These are phyloP conservation scores for Acinonyx jubatus DNA, from an alignment of 2,113 vertebrate genomes.

Conservation along the genomic window DNA sequence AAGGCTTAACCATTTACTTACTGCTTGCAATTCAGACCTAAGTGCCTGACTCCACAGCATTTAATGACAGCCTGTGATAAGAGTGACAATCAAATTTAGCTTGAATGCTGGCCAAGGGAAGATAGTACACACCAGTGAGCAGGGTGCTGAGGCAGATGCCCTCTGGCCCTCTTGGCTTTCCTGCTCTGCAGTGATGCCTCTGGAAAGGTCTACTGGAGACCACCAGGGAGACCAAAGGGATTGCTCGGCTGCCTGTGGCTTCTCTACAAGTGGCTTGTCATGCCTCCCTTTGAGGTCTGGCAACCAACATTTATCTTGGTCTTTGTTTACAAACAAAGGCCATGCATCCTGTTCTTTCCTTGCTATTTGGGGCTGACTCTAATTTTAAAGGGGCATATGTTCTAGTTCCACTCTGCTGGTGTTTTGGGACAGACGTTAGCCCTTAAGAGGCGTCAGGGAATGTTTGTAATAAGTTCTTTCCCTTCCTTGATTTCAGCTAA, in stretches of 20 bases:
- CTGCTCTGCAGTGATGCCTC: background rate
- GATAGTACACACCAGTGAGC: background rate
- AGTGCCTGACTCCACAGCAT: background rate
- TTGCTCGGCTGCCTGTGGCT: background rate
- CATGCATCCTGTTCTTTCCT: background rate
- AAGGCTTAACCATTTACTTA: background rate
- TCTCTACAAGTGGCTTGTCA: background rate
- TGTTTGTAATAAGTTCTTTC: background rate
- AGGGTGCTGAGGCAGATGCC: background rate
- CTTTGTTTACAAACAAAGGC: constrained; percentile 57
- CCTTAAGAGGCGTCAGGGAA: background rate
- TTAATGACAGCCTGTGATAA: background rate
- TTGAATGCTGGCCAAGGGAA: background rate
- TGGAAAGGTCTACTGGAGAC: constrained; percentile 26
- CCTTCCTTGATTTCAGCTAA: background rate
- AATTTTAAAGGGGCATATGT: background rate
- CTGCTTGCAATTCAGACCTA: background rate
- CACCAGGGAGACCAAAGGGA: constrained; percentile 47
- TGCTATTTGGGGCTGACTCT: constrained; percentile 35
- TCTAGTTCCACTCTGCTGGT: background rate
- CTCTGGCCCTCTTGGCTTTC: background rate
- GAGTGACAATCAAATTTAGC: background rate
- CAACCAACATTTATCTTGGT: constrained; percentile 31
- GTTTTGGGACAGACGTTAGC: background rate
- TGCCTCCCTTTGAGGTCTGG: constrained; percentile 57